A percentile compares a stretch with the other conserved stretches of the same genome.
These are phyloP conservation scores for Lasioglossum villosulum DNA, from an alignment of 2,888 invertebrate genomes.

Conservation along the genomic window DNA sequence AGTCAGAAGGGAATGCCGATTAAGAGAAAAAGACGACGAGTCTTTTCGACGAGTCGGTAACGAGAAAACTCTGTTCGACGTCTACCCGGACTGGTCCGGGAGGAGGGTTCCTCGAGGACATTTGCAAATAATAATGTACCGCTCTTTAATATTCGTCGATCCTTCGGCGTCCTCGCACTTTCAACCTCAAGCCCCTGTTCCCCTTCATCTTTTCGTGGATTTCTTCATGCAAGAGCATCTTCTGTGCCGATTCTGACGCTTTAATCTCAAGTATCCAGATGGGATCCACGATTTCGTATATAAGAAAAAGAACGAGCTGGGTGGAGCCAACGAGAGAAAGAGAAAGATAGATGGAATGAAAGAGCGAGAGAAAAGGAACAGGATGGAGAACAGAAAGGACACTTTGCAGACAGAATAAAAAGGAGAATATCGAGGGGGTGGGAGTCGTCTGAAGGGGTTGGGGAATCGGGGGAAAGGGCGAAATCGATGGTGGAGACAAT, in stretches of 20 bases:
- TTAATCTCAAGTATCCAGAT: slow-evolving; percentile 83
- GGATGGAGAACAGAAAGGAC: slow-evolving; percentile 39
- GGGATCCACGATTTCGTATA: slow-evolving; percentile 78
- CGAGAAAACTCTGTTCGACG: slow-evolving; percentile 19
- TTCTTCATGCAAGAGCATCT: slow-evolving; percentile 70
- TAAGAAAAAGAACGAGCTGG: slow-evolving; percentile 61
- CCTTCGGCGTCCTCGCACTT: slow-evolving; percentile 14
- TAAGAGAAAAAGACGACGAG: background rate
- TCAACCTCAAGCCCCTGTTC: slow-evolving; percentile 30
- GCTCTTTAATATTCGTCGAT: slow-evolving; percentile 73
- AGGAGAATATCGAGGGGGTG: slow-evolving; percentile 17
- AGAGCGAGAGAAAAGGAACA: slow-evolving; percentile 30
- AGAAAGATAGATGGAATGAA: background rate
- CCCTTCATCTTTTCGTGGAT: slow-evolving; percentile 39
- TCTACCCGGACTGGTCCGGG: background rate
- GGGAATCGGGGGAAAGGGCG: slow-evolving; percentile 6
- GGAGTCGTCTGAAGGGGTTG: slow-evolving; percentile 15
- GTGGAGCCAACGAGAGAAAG: background rate
- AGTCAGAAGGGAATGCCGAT: slow-evolving; percentile 3
- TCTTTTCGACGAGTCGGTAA: slow-evolving; percentile 31
- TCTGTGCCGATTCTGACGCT: slow-evolving; percentile 79
- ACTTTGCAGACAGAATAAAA: slow-evolving; percentile 48
- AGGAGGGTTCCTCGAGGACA: slow-evolving; percentile 55
- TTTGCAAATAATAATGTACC: slow-evolving; percentile 78
- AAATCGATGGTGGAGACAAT: slow-evolving; percentile 62